Percentiles rank a stretch among this genome's conserved stretches.
phyloP scores from a whole-genome alignment of 2,888 invertebrate genomes.

The Tryphoninae sp. region DNA sequence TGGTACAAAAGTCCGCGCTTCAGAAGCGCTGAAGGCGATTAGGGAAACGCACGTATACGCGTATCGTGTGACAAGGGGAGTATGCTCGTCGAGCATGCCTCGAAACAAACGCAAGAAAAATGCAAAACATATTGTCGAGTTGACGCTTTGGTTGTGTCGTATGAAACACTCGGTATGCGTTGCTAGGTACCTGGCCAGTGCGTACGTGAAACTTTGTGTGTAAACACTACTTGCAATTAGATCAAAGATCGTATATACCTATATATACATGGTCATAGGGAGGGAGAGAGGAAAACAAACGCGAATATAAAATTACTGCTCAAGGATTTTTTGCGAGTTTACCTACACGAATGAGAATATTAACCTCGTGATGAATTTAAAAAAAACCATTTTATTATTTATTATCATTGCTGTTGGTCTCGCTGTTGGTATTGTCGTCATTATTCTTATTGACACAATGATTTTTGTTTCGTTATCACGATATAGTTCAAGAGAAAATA shows the following conservation, averaged over 20 bases:
- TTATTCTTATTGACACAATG: too few species aligned
- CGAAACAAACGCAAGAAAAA: not conserved
- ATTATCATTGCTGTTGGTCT: too few species aligned
- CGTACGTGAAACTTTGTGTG: not conserved
- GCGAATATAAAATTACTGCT: not conserved
- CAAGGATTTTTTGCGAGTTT: not conserved
- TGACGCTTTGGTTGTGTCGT: not conserved
- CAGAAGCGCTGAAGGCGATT: conserved; percentile 39
- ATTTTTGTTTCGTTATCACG: too few species aligned
- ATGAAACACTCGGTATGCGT: not conserved
- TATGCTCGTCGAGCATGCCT: not conserved
- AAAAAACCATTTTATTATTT: too few species aligned
- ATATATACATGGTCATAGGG: too few species aligned
- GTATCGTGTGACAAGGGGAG: conserved; percentile 16
- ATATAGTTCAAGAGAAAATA: too few species aligned
- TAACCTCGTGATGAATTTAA: too few species aligned
- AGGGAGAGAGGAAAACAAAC: too few species aligned
- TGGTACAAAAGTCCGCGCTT: conserved; percentile 42
- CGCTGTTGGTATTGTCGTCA: too few species aligned
- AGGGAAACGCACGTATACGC: conserved; percentile 28
- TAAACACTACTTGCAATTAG: not conserved
- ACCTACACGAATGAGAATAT: too few species aligned
- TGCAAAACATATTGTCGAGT: not conserved
- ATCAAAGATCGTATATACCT: not conserved
- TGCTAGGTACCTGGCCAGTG: not conserved